Evolutionary conservation across 2,797 vertebrate genomes (phyloP).

Genomic region (Manis javanica): DNA sequence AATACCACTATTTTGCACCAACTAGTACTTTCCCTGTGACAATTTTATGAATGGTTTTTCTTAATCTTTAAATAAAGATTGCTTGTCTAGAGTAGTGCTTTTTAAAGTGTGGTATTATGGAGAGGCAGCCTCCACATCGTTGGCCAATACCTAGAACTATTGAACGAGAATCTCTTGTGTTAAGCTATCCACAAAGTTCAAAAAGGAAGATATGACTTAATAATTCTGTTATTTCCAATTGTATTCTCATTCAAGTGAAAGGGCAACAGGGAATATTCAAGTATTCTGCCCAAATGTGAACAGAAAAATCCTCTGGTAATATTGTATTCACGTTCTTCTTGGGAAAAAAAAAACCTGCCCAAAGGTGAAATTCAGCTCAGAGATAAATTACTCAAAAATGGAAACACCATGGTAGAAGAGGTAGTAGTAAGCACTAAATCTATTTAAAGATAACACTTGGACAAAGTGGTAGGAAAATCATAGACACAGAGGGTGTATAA

Average conservation of each 20-base stretch:
- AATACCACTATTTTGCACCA: not conserved
- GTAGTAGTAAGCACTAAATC: not conserved
- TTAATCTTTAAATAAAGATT: not conserved
- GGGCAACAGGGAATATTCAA: not conserved
- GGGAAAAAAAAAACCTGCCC: not conserved
- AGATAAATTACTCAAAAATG: not conserved
- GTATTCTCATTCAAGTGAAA: not conserved
- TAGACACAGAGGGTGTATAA: not conserved
- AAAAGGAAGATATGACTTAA: not conserved
- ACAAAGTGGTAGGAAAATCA: not conserved
- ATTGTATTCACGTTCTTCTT: not conserved
- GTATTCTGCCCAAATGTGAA: not conserved
- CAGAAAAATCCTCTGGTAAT: not conserved
- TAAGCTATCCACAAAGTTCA: not conserved
- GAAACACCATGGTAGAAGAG: not conserved
- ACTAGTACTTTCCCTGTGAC: not conserved
- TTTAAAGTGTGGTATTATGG: not conserved
- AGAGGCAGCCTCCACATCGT: not conserved
- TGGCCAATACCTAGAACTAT: not conserved
- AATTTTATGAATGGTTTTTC: not conserved
- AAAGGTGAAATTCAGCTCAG: not conserved
- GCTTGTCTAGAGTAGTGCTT: not conserved
- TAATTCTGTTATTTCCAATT: not conserved
- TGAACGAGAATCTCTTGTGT: not conserved
- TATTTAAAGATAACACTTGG: not conserved